Evolutionary conservation across 2,113 vertebrate species (phyloP).

Genomic region (Mohoua ochrocephala): DNA sequence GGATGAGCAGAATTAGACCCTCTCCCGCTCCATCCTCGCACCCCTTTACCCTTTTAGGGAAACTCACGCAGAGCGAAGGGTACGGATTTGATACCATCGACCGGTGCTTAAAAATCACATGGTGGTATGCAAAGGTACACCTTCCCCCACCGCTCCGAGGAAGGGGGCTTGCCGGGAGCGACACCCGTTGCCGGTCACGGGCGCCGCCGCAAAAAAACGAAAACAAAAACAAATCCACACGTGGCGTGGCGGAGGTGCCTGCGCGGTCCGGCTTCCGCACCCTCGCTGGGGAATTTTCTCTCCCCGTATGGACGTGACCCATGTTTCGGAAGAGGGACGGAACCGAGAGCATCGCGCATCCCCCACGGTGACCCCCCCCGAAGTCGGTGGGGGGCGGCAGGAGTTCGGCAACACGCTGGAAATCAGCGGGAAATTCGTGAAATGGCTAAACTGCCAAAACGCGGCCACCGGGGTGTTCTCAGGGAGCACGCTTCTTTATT

Average conservation of each 20-base stretch:
- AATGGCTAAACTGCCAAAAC: not conserved
- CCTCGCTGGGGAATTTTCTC: not conserved
- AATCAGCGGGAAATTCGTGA: not conserved
- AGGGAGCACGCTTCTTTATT: not conserved
- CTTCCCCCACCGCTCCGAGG: too few species aligned
- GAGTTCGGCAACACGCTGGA: not conserved
- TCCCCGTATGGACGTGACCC: too few species aligned
- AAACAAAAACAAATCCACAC: not conserved
- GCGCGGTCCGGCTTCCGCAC: not conserved
- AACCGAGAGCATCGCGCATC: not conserved
- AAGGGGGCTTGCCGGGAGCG: too few species aligned
- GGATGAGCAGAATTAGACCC: not conserved
- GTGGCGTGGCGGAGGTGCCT: too few species aligned
- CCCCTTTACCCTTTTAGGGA: not conserved
- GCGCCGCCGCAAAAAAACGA: not conserved
- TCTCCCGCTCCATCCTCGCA: rapidly evolving
- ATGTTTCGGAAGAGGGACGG: not conserved
- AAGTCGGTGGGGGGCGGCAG: not conserved
- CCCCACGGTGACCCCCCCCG: rapidly evolving
- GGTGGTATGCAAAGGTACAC: not conserved
- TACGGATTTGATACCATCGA: not conserved
- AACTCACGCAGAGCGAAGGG: rapidly evolving
- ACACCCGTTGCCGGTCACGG: not conserved
- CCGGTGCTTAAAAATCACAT: not conserved
- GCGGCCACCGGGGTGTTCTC: not conserved